Base-by-base conservation (phyloP, 1,140 invertebrate species). In the Bombus sibiricus region DNA sequence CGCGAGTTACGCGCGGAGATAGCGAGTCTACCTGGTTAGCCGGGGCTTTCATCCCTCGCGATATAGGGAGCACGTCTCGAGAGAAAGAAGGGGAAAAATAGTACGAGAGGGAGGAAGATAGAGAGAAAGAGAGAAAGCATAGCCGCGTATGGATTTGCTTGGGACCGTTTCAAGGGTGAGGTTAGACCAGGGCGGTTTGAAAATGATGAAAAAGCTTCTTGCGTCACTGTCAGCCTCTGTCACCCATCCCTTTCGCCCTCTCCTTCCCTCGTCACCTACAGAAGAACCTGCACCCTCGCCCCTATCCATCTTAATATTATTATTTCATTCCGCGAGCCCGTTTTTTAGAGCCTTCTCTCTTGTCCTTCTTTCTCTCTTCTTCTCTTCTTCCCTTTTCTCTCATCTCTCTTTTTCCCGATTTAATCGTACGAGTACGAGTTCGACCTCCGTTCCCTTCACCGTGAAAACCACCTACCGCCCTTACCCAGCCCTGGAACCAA, bases 281-380 rank as follows among this genome's bases (percentile, higher is more conserved):
- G 91, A 92, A 89, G 89, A 92, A 89, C 91, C 89, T 90, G 78
- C 87, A 64, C 86, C 86, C 88, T 84, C 86, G 89, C 68, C 89
- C 88, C 92, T 90, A 92, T 93, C 91, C 93, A 92, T 93, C 92
- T 93, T 93, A 93, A 94, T 94, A 93, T 94, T 94, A 94, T 94
- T 93, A 94, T 93, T 94, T 93, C 92, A 94, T 94, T 94, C 89
- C 90, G 91, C 89, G 89, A 90, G 85, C 85, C 83, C 81, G 92
- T 91, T 93, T 92, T 92, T 92, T 90, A 91, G 84, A 88, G 85
- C 87, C 88, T 83, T 81, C 72, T 66, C 62, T 74, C 43, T 74
- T 57, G n/a, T 43, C 34, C 34, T 66, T 82, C 64, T 59, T n/a
- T 12, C 18, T 32, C 43, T 34, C 71, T 10, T 32, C 22, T 32